These are phyloP conservation scores for Diuraphis noxia DNA, from an alignment of 1,140 invertebrate genomes.

Conservation along the genomic window DNA sequence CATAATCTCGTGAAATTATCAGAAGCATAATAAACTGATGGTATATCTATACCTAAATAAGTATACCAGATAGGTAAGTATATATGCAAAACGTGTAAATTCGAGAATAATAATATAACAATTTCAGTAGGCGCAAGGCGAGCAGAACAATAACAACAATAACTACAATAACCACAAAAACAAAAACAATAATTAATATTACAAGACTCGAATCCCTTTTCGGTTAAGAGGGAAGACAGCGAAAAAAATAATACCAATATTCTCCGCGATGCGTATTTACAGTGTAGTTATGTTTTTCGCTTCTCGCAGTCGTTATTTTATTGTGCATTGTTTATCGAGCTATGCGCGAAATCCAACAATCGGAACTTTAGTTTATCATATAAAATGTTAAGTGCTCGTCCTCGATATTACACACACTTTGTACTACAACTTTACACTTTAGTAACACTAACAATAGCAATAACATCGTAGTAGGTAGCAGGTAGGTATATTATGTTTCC, in stretches of 20 bases:
- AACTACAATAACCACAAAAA: too few relatives aligned
- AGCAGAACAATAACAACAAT: too few relatives aligned
- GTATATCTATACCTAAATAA: background rate
- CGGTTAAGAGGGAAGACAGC: too few relatives aligned
- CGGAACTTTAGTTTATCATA: background rate
- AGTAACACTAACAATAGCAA: background rate
- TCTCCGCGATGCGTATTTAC: background rate
- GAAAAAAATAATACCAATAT: background rate
- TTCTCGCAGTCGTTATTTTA: background rate
- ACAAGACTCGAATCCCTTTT: background rate
- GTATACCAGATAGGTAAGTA: background rate
- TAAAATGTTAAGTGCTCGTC: background rate
- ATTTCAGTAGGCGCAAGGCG: too few relatives aligned
- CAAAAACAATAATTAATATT: too few relatives aligned
- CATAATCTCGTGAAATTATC: background rate
- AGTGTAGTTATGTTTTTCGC: background rate
- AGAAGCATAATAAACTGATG: background rate
- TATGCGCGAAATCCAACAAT: background rate
- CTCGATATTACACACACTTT: background rate
- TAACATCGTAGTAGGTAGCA: background rate
- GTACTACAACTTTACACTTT: background rate
- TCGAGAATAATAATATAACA: too few relatives aligned
- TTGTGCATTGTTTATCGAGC: background rate
- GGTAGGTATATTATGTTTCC: background rate
- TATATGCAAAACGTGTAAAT: background rate